Evolutionary conservation across 2,113 vertebrate genomes (phyloP), one percentile per base, ranked within the genome.

Genomic region (Sebastes fasciatus): DNA sequence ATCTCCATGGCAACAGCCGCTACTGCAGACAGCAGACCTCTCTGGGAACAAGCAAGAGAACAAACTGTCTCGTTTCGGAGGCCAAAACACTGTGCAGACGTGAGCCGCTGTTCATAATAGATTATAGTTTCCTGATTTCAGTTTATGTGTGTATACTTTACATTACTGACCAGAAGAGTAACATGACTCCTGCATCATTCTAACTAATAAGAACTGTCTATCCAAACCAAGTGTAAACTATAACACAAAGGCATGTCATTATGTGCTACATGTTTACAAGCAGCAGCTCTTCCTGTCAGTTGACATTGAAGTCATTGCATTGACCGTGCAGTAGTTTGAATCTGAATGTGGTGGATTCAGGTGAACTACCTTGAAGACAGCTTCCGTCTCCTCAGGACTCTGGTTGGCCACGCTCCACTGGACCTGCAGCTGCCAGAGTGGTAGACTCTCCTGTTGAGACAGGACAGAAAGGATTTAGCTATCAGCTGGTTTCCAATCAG

Each of bases 351-450:
- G 12, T 45, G n/a, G 55, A 72, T 79, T 71, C 4, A 66, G 43
- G 13, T 63, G 68, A 6, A 61, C 19, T 94, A 99, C 98, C 98
- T 98, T 94, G 89, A 97, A 99, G 46, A 98, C 60, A 11, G 93
- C 90, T 72, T 98, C 96, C 0, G 97, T 98, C 67, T 96, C 95
- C 26, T 96, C 95, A 1, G 92, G 88, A 84, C 85, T 94, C 80
- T 95, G 91, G 5, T 84, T 84, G 23, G 74, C 70, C 84, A 93
- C 91, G 79, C 97, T 98, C 98, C 97, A 99, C 79, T 97, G 94
- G 45, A 96, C 90, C 95, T 95, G 96, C 63, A 97, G 92, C 85
- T 90, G 94, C 98, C 98, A 99, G 46, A 99, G 62, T 0, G 97
- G 94, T 43, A 97, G 91, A 89, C 95, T 94, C 63, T 95, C 96